These are phyloP conservation scores for Nyctereutes procyonoides DNA, from an alignment of 2,113 vertebrate species.

Conservation along the genomic window DNA sequence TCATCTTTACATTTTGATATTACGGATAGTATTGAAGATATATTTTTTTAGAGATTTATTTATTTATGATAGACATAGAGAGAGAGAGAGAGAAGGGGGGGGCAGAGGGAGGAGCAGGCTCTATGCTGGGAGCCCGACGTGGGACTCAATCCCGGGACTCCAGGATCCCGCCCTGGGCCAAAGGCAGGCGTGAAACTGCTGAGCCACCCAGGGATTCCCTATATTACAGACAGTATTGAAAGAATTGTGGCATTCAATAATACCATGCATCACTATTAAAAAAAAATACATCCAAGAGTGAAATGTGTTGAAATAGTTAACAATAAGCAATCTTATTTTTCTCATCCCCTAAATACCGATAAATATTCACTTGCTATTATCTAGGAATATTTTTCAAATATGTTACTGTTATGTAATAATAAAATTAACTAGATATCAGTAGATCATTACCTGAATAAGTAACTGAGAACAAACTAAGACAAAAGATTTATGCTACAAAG, in stretches of 20 bases:
- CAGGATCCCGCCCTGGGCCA: too few species aligned
- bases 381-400: not conserved
- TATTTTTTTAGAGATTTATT: too few species aligned
- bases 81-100: too few species aligned
- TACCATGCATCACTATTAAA: not conserved
- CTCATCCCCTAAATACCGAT: not conserved
- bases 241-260: not conserved
- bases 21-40: not conserved
- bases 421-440: not conserved
- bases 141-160: too few species aligned
- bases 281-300: not conserved
- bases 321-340: not conserved
- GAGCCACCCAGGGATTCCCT: too few species aligned
- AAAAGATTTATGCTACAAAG: not conserved
- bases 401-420: not conserved
- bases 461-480: not conserved
- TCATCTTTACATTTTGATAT: not conserved
- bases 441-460: not conserved
- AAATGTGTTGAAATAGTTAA: not conserved
- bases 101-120: too few species aligned
- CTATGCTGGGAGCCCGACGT: too few species aligned
- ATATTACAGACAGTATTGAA: not conserved
- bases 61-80: too few species aligned
- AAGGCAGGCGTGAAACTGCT: too few species aligned
- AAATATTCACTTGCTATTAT: not conserved